phyloP scores from a whole-genome alignment of 2,888 invertebrate genomes.

The Ellobium chinense region DNA sequence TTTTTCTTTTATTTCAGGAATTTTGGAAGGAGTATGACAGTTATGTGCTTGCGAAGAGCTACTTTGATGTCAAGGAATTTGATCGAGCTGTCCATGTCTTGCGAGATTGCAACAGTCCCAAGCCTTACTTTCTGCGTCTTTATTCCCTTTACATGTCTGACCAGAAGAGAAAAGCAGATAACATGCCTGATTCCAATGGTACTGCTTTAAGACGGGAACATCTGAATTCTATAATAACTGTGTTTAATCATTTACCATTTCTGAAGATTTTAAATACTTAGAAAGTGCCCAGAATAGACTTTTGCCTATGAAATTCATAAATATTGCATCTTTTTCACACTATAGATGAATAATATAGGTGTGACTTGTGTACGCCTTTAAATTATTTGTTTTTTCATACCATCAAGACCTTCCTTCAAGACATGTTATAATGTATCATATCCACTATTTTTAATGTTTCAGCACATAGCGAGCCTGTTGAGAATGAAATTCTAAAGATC shows the following conservation, averaged over 20 bases:
- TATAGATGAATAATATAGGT: too few species aligned
- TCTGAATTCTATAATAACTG: too few species aligned
- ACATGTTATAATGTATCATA: too few species aligned
- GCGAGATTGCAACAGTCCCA: slow-evolving; percentile 79
- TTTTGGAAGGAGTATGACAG: slow-evolving; percentile 84
- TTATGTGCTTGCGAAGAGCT: slow-evolving; percentile 90
- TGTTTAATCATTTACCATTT: too few species aligned
- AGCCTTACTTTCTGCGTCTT: slow-evolving; percentile 89
- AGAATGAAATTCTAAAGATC: slow-evolving; percentile 75
- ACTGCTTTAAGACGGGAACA: too few species aligned
- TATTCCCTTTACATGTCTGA: slow-evolving; percentile 93
- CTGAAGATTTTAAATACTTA: too few species aligned
- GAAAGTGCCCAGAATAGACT: too few species aligned
- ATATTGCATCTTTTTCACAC: too few species aligned
- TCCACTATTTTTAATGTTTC: too few species aligned
- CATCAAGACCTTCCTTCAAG: too few species aligned
- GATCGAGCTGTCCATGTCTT: slow-evolving; percentile 82
- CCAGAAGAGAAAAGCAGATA: slow-evolving; percentile 93
- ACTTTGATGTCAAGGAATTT: slow-evolving; percentile 94
- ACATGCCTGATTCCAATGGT: slow-evolving; percentile 85
- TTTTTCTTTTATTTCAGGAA: slow-evolving; percentile 66
- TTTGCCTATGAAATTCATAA: too few species aligned
- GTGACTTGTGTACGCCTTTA: neutral
- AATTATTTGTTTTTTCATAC: too few species aligned
- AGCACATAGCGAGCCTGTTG: slow-evolving; percentile 71